Percentiles rank a stretch among this genome's conserved stretches.
These are phyloP conservation scores for Mionectes macconnelli DNA, from an alignment of 2,113 vertebrate genomes.

Conservation along the genomic window DNA sequence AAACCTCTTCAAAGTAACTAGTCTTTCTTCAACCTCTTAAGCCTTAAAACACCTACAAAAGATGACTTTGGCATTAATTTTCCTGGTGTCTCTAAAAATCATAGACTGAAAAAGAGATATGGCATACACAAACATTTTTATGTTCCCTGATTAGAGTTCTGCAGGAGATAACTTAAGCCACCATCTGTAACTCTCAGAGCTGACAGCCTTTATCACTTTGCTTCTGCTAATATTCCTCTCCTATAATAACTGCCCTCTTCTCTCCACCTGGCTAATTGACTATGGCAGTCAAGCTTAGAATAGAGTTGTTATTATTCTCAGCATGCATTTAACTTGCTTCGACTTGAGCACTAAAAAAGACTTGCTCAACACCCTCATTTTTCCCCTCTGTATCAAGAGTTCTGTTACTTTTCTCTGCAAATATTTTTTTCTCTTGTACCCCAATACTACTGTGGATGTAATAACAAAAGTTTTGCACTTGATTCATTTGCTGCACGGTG, in stretches of 20 bases:
- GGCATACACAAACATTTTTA: not conserved
- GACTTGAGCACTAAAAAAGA: not conserved
- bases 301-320: not conserved
- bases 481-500: not conserved
- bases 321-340: not conserved
- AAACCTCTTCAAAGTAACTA: not conserved
- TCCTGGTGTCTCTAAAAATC: not conserved
- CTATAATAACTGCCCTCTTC: not conserved
- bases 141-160: not conserved
- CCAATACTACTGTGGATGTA: not conserved
- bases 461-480: not conserved
- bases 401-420: not conserved
- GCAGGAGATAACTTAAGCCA: not conserved
- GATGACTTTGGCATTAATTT: not conserved
- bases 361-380: not conserved
- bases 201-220: not conserved
- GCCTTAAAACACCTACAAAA: not conserved
- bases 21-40: not conserved
- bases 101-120: not conserved
- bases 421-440: not conserved
- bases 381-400: not conserved
- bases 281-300: not conserved
- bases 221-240: conserved; percentile 10
- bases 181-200: not conserved
- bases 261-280: conserved; percentile 1